Evolutionary conservation across 1,140 invertebrate genomes (phyloP), one percentile per base, ranked within the genome.

Genomic region (Eurytemora carolleeae): DNA sequence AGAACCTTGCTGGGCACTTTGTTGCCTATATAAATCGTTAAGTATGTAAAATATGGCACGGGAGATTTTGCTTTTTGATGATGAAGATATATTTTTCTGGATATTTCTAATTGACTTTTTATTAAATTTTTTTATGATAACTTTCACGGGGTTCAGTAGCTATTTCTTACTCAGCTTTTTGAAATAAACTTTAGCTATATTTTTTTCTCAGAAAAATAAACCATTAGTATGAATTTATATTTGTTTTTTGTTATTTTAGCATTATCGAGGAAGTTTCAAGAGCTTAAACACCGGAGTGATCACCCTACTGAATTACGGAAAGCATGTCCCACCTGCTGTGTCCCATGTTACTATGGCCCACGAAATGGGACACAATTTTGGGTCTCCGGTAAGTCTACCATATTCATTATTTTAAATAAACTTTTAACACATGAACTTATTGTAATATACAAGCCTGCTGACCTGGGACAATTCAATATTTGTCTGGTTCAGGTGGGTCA

Each of bases 281-380:
- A 95, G 90, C 59, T 76, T 98, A 19, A 98, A 98, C 74, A 98
- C 94, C 0, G 95, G 95, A 58, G 96, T 99, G 67, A 89, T 98
- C 24, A 98, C 94, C 22, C 76, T 98, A 57, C 76, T 98, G 25
- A 99, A 99, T 76, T 98, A 98, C 76, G 92, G 93, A 25, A 96
- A 97, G 75, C 86, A 94, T 73, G 94, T 98, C n/a, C 91, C 85
- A 66, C 90, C 86, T 19, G 88, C 89, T 23, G 94, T 98, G n/a
- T 95, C 90, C 12, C 92, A 97, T 73, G 88, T 98, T 55, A 98
- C 95, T 12, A 78, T 99, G 63, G 95, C 95, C 18, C 95, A 98
- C 73, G 95, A 99, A 78, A 95, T 98, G 69, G 94, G 95, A 31
- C 95, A 99, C 73, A 98, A 98, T 75, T 98, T 99, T 72, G 95